Evolutionary conservation across 2,888 invertebrate genomes (phyloP), one percentile per base, ranked within the genome.

Genomic region (Cryptosula pallasiana): DNA sequence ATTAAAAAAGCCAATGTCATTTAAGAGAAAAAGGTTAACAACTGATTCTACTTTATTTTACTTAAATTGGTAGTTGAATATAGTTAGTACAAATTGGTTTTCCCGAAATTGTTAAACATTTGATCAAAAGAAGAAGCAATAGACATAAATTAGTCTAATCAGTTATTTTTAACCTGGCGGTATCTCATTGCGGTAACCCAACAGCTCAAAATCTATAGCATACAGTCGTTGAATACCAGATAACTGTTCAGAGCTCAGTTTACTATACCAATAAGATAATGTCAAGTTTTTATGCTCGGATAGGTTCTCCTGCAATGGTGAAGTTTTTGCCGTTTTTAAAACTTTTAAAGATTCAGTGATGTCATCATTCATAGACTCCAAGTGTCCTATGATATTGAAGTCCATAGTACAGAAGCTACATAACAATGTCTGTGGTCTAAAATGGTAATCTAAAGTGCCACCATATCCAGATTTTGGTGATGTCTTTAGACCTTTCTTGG

Each of bases 281-380:
- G 63, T 9, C 3, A 16, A 29, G 13, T 63, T 63, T 27, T 63
- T 63, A 1, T 13, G 2, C 27, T 16, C 2, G 2, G 63, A 63
- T 13, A n/a, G 29, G 32, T 63, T 63, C 27, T 63, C 32, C n/a
- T 34, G 25, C 32, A 63, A 13, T 32, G 27, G n/a, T 9, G 63
- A 29, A 13, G 20, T 45, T 3, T 20, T 32, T 5, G 20, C 32
- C 63, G 32, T 63, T 3, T 32, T 20, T 5, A 63, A n/a, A 29
- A 29, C 32, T 32, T 32, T 63, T n/a, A 63, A 34, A 2, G 63
- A 20, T 34, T 63, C 63, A 3, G n/a, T 32, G 13, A 63, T 9
- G 32, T 63, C 63, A 29, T 63, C 63, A 63, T 63, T 32, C 32
- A 63, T 63, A 63, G 25, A 32, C 27, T 63, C 63, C 32, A 34